Percentiles rank a stretch among this genome's conserved stretches.
Evolutionary conservation across 2,797 vertebrate genomes (phyloP).

Genomic region (Distichodus sexfasciatus): DNA sequence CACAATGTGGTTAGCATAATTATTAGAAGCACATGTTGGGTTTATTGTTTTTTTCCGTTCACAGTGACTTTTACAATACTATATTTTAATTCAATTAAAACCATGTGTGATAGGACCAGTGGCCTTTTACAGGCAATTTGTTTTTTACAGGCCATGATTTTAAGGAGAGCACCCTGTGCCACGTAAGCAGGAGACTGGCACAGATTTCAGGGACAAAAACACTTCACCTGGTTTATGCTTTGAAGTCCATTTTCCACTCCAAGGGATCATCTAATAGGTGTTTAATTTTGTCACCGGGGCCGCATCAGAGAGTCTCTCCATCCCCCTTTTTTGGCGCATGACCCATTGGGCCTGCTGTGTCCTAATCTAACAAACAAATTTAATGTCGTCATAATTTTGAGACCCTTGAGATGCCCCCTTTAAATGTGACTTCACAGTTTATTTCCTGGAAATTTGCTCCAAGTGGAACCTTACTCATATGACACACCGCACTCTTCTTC

Average conservation of each 20-base stretch:
- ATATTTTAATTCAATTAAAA: too few species aligned
- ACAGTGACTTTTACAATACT: too few species aligned
- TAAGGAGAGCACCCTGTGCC: constrained; percentile 9
- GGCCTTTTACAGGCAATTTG: constrained; percentile 32
- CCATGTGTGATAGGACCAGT: too few species aligned
- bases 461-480: too few species aligned
- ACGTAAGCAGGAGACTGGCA: constrained; percentile 31
- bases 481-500: too few species aligned
- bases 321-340: neutral
- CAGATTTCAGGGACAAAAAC: constrained; percentile 16
- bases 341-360: neutral
- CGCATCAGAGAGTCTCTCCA: neutral
- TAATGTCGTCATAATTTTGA: neutral
- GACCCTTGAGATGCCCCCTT: too few species aligned
- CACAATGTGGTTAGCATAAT: too few species aligned
- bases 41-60: too few species aligned
- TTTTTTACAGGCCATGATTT: constrained; percentile 1
- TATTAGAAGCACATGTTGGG: too few species aligned
- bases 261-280: constrained; percentile 10
- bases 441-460: too few species aligned
- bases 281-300: neutral
- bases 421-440: too few species aligned
- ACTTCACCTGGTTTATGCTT: neutral
- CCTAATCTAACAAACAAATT: too few species aligned
- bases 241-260: constrained; percentile 4